These are phyloP conservation scores for Micropoecilia bifurca DNA, from an alignment of 2,797 vertebrate species.

Conservation along the genomic window DNA sequence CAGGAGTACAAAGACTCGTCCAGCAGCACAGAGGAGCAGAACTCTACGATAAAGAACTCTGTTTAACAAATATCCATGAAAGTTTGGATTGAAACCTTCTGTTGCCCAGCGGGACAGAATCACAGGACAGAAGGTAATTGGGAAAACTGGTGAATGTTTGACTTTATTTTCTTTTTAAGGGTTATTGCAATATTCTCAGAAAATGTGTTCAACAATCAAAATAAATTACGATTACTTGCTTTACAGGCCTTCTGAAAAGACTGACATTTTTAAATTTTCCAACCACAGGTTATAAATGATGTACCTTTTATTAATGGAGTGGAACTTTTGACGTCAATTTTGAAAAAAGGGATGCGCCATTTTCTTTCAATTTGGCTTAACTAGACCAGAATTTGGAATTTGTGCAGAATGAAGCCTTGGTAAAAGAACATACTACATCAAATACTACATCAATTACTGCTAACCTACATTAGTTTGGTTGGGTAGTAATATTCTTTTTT, in stretches of 20 bases:
- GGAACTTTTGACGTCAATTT: not conserved
- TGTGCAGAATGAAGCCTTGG: conserved; percentile 17
- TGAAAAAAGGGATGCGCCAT: not conserved
- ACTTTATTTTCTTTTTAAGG: not conserved
- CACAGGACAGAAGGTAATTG: conserved; percentile 17
- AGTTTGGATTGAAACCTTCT: conserved; percentile 29
- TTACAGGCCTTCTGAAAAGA: not conserved
- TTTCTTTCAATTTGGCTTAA: conserved; percentile 9
- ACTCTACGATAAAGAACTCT: conserved; percentile 65
- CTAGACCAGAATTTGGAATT: not conserved
- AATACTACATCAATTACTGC: not conserved
- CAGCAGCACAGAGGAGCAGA: conserved; percentile 62
- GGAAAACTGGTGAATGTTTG: conserved; percentile 21
- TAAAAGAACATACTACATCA: not conserved
- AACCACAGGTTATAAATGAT: not conserved
- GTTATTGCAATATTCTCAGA: not conserved
- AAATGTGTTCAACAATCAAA: not conserved
- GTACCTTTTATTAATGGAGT: not conserved
- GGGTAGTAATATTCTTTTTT: conserved; percentile 24
- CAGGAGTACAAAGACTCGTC: conserved; percentile 55
- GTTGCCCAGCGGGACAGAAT: conserved; percentile 13
- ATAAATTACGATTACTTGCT: not conserved
- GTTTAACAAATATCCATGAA: conserved; percentile 47
- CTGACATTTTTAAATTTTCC: not conserved
- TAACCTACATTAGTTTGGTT: conserved; percentile 21